Evolutionary conservation across 2,888 invertebrate genomes (phyloP), one percentile per base, ranked within the genome.

Genomic region (Cecidostiba fungosa): DNA sequence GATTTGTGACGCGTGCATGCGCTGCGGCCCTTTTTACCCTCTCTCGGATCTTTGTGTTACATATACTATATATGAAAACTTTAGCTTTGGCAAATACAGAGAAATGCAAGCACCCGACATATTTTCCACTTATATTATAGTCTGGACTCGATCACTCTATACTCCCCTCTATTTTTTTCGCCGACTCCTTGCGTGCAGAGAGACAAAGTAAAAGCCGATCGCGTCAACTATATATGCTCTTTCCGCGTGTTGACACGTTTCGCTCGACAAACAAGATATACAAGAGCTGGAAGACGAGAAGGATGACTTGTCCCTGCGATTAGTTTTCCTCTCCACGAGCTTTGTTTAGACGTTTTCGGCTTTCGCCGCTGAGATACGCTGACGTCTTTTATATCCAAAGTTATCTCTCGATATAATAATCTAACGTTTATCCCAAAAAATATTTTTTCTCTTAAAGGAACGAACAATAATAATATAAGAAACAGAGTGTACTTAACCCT

Each of bases 221-320:
- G 59, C 32, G 1, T 47, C 47, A 23, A 26, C 59, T 59, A 32
- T 1, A 43, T 12, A 1, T 10, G 19, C 73, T 84, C 66, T 69
- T 50, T 66, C 19, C 26, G 32, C 32, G 8, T 74, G 26, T 84
- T 84, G 69, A 79, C 70, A 74, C 78, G 79, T 76, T 59, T 74
- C 59, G 70, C 23, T 82, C 43, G 62, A 59, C 76, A 83, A 86
- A 86, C 79, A 83, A 79, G 69, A 62, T 4, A 12, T 50, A 39
- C 59, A 66, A 5, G 32, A 43, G 39, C 47, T 19, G 74, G 3
- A 70, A 80, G 70, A 19, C 50, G 47, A 76, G 69, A 39, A 79
- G 19, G 76, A 84, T 77, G 84, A 84, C 76, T 80, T 23, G 80
- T 47, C 23, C 23, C 32, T 43, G 47, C 54, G 69, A 85, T 85